A percentile compares a stretch with the other conserved stretches of the same genome.
Conservation (phyloP, 2,888 invertebrate genomes). For the Meta bourneti region DNA sequence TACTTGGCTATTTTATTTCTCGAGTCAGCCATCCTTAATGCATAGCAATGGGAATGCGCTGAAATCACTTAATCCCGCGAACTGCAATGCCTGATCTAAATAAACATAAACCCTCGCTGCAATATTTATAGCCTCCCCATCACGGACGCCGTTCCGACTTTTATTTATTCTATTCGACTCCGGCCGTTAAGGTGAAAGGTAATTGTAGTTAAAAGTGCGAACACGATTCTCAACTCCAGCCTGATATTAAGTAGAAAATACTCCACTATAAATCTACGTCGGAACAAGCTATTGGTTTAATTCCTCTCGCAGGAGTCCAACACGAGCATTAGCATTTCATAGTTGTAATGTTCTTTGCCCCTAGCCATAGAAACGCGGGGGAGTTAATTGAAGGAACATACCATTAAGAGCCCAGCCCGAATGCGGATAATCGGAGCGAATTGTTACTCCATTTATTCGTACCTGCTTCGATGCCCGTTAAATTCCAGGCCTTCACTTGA, state of each 20-base stretch:
- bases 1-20: too few relatives aligned
- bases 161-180: constrained; percentile 36
- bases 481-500: constrained; percentile 48
- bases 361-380: constrained; percentile 53
- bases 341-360: constrained; percentile 63
- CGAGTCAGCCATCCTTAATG: too few relatives aligned
- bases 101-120: background rate
- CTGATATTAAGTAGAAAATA: constrained; percentile 65
- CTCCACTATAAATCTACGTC: constrained; percentile 56
- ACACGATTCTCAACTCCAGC: constrained; percentile 49
- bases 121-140: constrained; percentile 26
- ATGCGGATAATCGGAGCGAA: constrained; percentile 58
- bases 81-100: background rate
- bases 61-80: background rate
- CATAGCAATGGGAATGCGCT: background rate
- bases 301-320: constrained; percentile 54
- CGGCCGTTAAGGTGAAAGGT: constrained; percentile 55
- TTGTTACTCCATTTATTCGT: constrained; percentile 66
- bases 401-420: constrained; percentile 44
- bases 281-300: constrained; percentile 61
- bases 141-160: constrained; percentile 28
- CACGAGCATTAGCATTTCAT: constrained; percentile 53
- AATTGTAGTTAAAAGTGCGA: constrained; percentile 57
- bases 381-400: constrained; percentile 70
- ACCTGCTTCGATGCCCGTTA: constrained; percentile 54